Conservation (phyloP, 2,888 invertebrate species). For the Cyaniris semiargus region DNA sequence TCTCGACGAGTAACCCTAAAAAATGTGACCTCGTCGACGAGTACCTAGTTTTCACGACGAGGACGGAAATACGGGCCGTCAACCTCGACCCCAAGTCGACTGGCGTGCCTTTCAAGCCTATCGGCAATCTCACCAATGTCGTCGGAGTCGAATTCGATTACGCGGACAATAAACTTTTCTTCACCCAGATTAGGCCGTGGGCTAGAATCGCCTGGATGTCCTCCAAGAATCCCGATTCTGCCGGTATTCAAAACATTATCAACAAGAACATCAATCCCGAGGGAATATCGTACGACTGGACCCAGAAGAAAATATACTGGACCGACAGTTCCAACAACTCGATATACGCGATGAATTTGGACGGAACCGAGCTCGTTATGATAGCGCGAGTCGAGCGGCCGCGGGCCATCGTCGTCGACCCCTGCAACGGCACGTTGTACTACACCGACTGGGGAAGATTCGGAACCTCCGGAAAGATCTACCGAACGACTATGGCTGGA, state of each 20-base stretch:
- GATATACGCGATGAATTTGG: conserved; percentile 96
- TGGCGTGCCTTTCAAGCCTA: conserved; percentile 90
- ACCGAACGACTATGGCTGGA: conserved; percentile 97
- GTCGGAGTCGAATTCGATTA: conserved; percentile 98
- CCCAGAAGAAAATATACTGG: conserved; percentile 98
- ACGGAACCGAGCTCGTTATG: conserved; percentile 93
- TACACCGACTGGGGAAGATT: conserved; percentile 98
- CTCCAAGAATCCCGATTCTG: conserved; percentile 83
- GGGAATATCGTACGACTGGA: conserved; percentile 98
- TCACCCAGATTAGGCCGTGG: conserved; percentile 96
- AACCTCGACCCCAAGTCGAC: conserved; percentile 91
- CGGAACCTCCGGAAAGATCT: conserved; percentile 95
- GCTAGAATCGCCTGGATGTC: conserved; percentile 92
- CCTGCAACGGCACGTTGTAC: conserved; percentile 96
- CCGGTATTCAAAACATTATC: conserved; percentile 84
- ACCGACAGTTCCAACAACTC: conserved; percentile 97
- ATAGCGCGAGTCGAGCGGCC: conserved; percentile 96
- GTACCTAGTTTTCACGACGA: conserved; percentile 95
- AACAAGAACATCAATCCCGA: conserved; percentile 93
- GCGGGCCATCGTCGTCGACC: conserved; percentile 96
- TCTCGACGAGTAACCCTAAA: conserved; percentile 82
- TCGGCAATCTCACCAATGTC: conserved; percentile 93
- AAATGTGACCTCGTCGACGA: conserved; percentile 92
- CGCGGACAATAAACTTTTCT: conserved; percentile 91
- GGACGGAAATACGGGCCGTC: conserved; percentile 96